These are phyloP conservation scores for Acronicta psi DNA, from an alignment of 2,888 invertebrate genomes.

Conservation along the genomic window DNA sequence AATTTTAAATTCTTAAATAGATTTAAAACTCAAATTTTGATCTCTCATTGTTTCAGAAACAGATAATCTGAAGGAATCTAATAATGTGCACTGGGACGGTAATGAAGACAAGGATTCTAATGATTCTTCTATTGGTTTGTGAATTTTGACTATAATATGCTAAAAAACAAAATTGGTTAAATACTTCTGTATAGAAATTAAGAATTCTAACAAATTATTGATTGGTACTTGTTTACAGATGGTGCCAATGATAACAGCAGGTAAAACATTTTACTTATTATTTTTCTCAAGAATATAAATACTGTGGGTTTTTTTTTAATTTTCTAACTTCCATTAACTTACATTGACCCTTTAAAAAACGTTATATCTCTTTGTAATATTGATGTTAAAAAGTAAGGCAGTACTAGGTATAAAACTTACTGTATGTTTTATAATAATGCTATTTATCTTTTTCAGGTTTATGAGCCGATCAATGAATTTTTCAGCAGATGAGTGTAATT, in stretches of 20 bases:
- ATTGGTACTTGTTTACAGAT: constrained; percentile 34
- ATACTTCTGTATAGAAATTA: too few species aligned
- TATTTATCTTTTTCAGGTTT: constrained; percentile 37
- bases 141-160: not conserved
- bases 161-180: not conserved
- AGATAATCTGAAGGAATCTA: constrained; percentile 42
- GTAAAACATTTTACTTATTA: constrained; percentile 21
- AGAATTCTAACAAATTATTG: not conserved
- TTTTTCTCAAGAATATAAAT: not conserved
- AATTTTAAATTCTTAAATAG: too few species aligned
- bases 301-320: too few species aligned
- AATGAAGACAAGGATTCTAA: constrained; percentile 55
- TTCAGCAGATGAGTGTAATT: constrained; percentile 74
- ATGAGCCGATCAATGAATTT: constrained; percentile 67
- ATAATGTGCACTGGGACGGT: constrained; percentile 52
- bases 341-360: too few species aligned
- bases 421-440: too few species aligned
- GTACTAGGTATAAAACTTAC: too few species aligned
- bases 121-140: constrained; percentile 48
- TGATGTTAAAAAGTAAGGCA: too few species aligned
- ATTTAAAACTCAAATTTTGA: not conserved
- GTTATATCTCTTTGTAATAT: too few species aligned
- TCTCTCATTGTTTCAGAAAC: constrained; percentile 31
- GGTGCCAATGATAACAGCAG: constrained; percentile 41
- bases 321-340: too few species aligned